These are phyloP conservation scores for Epizoanthus rinbou DNA, from an alignment of 92 coral and sea anemone species.

Conservation along the genomic window DNA sequence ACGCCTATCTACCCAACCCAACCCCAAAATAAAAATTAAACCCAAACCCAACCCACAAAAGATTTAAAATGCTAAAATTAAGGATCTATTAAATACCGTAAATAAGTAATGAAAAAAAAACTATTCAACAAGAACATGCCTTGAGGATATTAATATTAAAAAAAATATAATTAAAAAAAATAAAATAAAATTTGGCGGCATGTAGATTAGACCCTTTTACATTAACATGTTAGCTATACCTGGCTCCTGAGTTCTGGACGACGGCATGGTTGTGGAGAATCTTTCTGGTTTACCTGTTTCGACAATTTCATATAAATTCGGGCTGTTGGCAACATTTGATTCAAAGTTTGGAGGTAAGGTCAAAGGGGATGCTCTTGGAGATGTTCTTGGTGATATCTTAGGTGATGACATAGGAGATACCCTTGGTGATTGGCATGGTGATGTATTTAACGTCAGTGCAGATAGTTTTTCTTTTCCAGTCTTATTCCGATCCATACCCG, in stretches of 20 bases:
- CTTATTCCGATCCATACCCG: not conserved
- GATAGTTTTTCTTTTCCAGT: constrained; percentile 2
- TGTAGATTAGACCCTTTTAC: too few relatives aligned
- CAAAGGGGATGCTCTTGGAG: constrained; percentile 5
- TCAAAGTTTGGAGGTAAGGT: constrained; percentile 36
- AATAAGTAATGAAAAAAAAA: too few relatives aligned
- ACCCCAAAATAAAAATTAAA: too few relatives aligned
- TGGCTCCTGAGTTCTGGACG: constrained; percentile 18
- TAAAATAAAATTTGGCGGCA: too few relatives aligned
- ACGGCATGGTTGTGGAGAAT: not conserved
- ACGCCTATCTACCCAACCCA: too few relatives aligned
- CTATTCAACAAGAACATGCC: too few relatives aligned
- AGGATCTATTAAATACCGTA: too few relatives aligned
- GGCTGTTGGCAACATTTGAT: constrained; percentile 5
- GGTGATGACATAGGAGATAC: constrained; percentile 26
- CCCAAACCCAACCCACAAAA: too few relatives aligned
- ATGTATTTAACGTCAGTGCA: not conserved
- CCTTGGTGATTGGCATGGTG: constrained; percentile 4
- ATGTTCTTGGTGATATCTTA: constrained; percentile 1
- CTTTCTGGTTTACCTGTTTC: not conserved
- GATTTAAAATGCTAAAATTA: too few relatives aligned
- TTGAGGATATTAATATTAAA: too few relatives aligned
- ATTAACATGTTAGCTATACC: not conserved
- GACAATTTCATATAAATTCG: constrained; percentile 34
- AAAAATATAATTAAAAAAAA: too few relatives aligned